These are phyloP conservation scores for Xestia ashworthii DNA, from an alignment of 2,888 invertebrate species.

Conservation along the genomic window DNA sequence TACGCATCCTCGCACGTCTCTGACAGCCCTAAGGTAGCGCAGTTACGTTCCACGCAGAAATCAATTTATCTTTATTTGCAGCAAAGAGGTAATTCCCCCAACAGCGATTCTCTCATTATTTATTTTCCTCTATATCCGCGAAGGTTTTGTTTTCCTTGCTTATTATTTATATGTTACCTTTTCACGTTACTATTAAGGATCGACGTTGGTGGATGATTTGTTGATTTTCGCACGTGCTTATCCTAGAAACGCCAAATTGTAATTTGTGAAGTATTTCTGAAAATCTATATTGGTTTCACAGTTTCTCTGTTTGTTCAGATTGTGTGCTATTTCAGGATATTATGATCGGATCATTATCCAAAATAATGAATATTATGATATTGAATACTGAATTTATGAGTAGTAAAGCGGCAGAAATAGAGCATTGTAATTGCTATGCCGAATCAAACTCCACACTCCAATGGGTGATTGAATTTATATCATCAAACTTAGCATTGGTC, in stretches of 20 bases:
- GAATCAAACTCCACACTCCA: neutral
- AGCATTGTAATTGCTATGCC: neutral
- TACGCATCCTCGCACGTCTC: neutral
- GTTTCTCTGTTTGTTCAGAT: neutral
- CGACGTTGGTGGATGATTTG: constrained; percentile 41
- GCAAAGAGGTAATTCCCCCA: constrained; percentile 65
- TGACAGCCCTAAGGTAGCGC: neutral
- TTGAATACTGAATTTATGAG: neutral
- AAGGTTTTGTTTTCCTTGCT: constrained; percentile 59
- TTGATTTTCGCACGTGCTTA: constrained; percentile 15
- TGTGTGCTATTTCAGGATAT: too few species aligned
- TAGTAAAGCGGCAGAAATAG: neutral
- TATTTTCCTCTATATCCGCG: constrained; percentile 55
- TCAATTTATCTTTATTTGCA: constrained; percentile 69
- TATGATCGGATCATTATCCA: too few species aligned
- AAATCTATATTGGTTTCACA: neutral
- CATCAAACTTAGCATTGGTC: neutral
- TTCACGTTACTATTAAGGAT: constrained; percentile 36
- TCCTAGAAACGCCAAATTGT: neutral
- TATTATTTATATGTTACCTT: constrained; percentile 64
- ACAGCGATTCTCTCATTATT: constrained; percentile 66
- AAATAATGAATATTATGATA: too few species aligned
- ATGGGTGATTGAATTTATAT: neutral
- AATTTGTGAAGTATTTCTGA: constrained; percentile 1
- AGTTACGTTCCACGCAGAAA: constrained; percentile 50